Conservation (phyloP, 2,888 invertebrate species). For the Plutella xylostella region DNA sequence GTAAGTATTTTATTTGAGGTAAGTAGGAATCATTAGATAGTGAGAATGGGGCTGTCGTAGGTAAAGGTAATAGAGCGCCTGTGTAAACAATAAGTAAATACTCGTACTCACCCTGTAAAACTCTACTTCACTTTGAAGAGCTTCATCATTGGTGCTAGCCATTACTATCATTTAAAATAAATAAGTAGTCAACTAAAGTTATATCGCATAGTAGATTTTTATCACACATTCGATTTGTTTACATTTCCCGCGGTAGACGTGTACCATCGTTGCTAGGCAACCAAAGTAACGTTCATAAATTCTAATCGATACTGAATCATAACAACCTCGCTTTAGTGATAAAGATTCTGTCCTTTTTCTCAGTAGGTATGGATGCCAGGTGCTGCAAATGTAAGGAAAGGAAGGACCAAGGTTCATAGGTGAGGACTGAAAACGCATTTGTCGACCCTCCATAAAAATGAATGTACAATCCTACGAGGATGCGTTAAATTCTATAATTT, state of each 20-base stretch:
- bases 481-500: not conserved
- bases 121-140: slow-evolving; percentile 57
- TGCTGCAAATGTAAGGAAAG: too few species aligned
- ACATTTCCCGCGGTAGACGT: slow-evolving; percentile 49
- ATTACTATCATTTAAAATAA: slow-evolving; percentile 21
- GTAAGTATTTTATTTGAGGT: not conserved
- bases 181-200: too few species aligned
- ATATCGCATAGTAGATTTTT: too few species aligned
- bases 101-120: slow-evolving; percentile 56
- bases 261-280: slow-evolving; percentile 48
- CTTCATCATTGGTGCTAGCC: slow-evolving; percentile 33
- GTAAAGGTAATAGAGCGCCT: not conserved
- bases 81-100: too few species aligned
- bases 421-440: too few species aligned
- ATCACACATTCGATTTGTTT: too few species aligned
- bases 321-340: too few species aligned
- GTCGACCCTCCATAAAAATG: too few species aligned
- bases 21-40: not conserved
- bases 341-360: too few species aligned
- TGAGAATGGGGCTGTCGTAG: not conserved
- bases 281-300: slow-evolving; percentile 12
- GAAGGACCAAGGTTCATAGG: too few species aligned
- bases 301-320: not conserved
- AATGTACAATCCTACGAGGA: too few species aligned
- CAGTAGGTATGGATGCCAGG: too few species aligned